A percentile compares a stretch with the other conserved stretches of the same genome.
Conservation (phyloP, 2,113 vertebrate species). For the Sigmodon hispidus region DNA sequence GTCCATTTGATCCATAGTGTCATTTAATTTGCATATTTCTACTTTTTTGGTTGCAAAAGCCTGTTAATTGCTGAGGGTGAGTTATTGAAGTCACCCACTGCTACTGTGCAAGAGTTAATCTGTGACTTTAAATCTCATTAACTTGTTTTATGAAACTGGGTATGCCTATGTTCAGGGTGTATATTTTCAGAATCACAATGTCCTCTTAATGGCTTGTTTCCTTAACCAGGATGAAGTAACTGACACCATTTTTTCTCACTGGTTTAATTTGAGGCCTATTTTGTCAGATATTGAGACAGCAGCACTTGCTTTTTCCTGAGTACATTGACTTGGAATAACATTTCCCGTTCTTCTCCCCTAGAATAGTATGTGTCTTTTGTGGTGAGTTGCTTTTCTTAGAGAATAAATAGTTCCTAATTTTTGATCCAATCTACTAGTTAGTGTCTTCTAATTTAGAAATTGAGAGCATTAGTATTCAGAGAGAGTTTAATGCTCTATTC, state of each 20-base stretch:
- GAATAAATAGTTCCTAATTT: not conserved
- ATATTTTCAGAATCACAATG: not conserved
- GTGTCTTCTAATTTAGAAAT: not conserved
- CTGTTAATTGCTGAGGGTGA: not conserved
- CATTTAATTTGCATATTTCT: not conserved
- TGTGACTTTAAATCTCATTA: not conserved
- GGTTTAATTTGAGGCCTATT: not conserved
- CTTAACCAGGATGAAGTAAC: not conserved
- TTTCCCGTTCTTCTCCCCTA: not conserved
- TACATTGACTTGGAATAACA: not conserved
- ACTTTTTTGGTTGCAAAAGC: not conserved
- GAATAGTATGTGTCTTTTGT: not conserved
- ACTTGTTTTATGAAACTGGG: not conserved
- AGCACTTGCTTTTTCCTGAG: not conserved
- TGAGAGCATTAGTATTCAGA: not conserved
- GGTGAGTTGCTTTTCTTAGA: not conserved
- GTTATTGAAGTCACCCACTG: not conserved
- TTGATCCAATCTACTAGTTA: not conserved
- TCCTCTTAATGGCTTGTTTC: not conserved
- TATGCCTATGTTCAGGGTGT: not conserved
- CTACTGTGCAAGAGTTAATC: not conserved
- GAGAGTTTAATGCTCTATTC: not conserved
- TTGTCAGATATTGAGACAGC: not conserved
- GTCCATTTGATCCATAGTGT: not conserved
- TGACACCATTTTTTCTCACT: not conserved